A percentile compares a stretch with the other conserved stretches of the same genome.
Evolutionary conservation across 1,140 invertebrate genomes (phyloP).

Genomic region (Anoplolepis gracilipes): DNA sequence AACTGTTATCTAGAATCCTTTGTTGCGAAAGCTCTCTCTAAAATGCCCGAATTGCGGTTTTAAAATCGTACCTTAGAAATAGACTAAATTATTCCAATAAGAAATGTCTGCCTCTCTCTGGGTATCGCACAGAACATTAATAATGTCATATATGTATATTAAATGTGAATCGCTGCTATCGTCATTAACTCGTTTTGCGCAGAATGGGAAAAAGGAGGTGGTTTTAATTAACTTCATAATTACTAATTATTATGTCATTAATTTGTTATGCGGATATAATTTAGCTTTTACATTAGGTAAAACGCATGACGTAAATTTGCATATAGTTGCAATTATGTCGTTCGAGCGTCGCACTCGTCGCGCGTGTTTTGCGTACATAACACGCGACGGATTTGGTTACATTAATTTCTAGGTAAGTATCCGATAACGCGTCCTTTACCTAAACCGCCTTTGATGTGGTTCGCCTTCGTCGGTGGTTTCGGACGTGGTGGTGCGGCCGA

Average conservation of each 20-base stretch:
- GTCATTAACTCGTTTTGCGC: slow-evolving; percentile 18
- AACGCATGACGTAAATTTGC: slow-evolving; percentile 29
- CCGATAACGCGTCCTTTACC: slow-evolving; percentile 39
- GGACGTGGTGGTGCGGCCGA: background rate
- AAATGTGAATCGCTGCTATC: background rate
- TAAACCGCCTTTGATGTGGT: slow-evolving; percentile 39
- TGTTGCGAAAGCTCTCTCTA: background rate
- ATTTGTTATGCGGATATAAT: slow-evolving; percentile 43
- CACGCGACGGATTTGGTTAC: slow-evolving; percentile 21
- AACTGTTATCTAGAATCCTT: slow-evolving; percentile 11
- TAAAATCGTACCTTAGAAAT: background rate
- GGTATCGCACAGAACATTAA: background rate
- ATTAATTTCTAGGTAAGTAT: slow-evolving; percentile 49
- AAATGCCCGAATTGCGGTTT: background rate
- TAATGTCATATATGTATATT: background rate
- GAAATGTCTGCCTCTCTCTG: background rate
- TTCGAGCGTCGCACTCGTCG: slow-evolving; percentile 38
- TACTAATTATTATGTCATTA: slow-evolving; percentile 54
- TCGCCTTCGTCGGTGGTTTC: slow-evolving; percentile 10
- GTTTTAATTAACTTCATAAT: slow-evolving; percentile 49
- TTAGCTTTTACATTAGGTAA: slow-evolving; percentile 21
- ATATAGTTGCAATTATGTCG: slow-evolving; percentile 36
- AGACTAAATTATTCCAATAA: background rate
- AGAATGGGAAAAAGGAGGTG: slow-evolving; percentile 24
- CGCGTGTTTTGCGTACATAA: background rate